phyloP scores from a whole-genome alignment of 1,140 invertebrate species.

The Neodiprion virginianus region DNA sequence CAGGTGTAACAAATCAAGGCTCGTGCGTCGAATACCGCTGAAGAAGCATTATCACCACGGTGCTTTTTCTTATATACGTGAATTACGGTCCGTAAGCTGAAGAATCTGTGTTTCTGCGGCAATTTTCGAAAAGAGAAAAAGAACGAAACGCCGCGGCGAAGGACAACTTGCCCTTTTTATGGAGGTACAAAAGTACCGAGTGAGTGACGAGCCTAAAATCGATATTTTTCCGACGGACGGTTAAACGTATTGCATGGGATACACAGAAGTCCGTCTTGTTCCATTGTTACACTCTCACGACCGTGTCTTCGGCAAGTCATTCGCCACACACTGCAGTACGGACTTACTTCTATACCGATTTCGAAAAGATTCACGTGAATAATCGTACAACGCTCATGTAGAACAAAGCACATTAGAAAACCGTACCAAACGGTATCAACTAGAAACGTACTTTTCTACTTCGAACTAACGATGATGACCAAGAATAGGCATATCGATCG shows the following conservation, averaged over 20 bases:
- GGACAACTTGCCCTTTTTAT: neutral
- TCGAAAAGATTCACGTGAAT: too few species aligned
- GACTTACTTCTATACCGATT: too few species aligned
- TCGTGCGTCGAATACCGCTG: neutral
- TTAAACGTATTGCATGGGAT: neutral
- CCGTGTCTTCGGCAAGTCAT: neutral
- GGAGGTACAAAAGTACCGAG: neutral
- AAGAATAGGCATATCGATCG: too few species aligned
- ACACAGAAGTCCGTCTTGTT: neutral
- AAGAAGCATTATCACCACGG: neutral
- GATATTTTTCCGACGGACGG: neutral
- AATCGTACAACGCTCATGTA: too few species aligned
- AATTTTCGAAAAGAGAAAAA: neutral
- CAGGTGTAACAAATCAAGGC: neutral
- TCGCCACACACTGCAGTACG: too few species aligned
- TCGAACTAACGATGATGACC: too few species aligned
- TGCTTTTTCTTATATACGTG: neutral
- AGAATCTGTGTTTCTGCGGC: neutral
- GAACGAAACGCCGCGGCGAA: neutral
- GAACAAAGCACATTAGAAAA: too few species aligned
- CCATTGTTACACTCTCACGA: neutral
- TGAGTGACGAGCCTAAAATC: conserved; percentile 2
- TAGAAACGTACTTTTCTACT: too few species aligned
- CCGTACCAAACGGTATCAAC: too few species aligned
- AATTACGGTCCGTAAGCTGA: neutral